Base-by-base conservation (phyloP, 2,888 invertebrate species). In the Cheilosia pagana region DNA sequence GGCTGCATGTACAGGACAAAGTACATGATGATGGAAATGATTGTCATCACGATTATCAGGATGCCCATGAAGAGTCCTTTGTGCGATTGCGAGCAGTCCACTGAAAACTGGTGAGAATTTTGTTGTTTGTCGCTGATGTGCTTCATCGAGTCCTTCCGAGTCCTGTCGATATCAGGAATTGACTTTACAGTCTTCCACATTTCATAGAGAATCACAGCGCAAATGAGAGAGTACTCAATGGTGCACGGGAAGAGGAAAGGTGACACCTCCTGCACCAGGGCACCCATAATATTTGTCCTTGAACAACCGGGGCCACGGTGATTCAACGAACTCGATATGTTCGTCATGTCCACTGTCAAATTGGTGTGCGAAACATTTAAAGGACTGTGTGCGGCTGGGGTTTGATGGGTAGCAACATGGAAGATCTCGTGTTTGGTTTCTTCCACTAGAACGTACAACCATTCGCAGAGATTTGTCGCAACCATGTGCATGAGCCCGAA, bases 401-500 rank as follows among this genome's bases (percentile, higher is more conserved):
- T 75, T 5, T 89, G 88, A 68, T 90, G 89, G 60, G 94, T 93
- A 87, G 94, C 93, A 87, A 96, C 92, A 89, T 95, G 95, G 87
- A 95, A 94, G 87, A 97, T 96, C 91, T 97, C 97, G 90, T 97
- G 97, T 89, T 96, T 95, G 2, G 97, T 97, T 91, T 98, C 97
- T 90, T 96, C 95, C 0, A 97, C 96, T 23, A 98, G 92, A 3
- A 97, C 96, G 90, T 96, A 95, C 60, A 98, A 91, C 98, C 98
- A 98, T 88, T 98, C 97, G 92, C 98, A 98, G 16, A 98, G 92
- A 92, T 98, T 98, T 19, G 97, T 97, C 1, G 97, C 98, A 63
- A 98, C 86, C 96, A 92, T 92, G 90, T 98, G 98, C 98, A 98
- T 98, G 50, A 98, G 94, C 7, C 98, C 98, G 88, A 98, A 96